Conservation (phyloP, 2,888 invertebrate species). For the Latrodectus elegans region DNA sequence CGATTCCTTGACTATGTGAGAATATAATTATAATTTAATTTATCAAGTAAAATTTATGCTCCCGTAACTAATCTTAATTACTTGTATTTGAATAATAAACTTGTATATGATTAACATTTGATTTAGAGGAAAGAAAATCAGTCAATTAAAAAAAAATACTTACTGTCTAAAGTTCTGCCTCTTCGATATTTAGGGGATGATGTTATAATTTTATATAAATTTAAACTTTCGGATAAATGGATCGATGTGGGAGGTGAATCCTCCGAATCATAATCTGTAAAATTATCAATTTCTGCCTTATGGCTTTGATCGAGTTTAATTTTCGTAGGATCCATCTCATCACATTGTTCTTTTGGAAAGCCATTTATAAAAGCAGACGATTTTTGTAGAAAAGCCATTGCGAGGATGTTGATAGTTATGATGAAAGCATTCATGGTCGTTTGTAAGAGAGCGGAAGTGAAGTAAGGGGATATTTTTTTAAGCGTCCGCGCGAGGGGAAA, state of each 20-base stretch:
- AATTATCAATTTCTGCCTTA: background rate
- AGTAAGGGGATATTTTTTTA: slow-evolving; percentile 20
- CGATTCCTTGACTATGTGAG: no score
- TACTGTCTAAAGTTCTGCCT: slow-evolving; percentile 45
- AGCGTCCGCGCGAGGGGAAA: slow-evolving; percentile 51
- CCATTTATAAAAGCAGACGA: slow-evolving; percentile 50
- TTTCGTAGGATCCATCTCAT: slow-evolving; percentile 63
- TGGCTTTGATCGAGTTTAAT: slow-evolving; percentile 29
- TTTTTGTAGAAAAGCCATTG: slow-evolving; percentile 12
- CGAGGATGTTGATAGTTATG: slow-evolving; percentile 18
- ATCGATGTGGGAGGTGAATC: slow-evolving; percentile 47
- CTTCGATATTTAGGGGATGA: slow-evolving; percentile 49
- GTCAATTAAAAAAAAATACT: slow-evolving; percentile 8
- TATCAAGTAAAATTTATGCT: no score
- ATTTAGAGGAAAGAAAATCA: background rate
- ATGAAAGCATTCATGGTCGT: slow-evolving; percentile 42
- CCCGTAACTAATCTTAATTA: no score
- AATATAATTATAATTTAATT: no score
- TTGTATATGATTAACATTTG: no score
- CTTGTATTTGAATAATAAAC: no score
- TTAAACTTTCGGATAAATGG: slow-evolving; percentile 41
- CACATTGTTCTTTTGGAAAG: slow-evolving; percentile 62
- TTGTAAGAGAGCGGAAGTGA: background rate
- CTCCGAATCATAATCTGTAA: slow-evolving; percentile 32
- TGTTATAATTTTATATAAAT: slow-evolving; percentile 50